These are phyloP conservation scores for Apaloderma vittatum DNA, from an alignment of 2,113 vertebrate species.

Conservation along the genomic window DNA sequence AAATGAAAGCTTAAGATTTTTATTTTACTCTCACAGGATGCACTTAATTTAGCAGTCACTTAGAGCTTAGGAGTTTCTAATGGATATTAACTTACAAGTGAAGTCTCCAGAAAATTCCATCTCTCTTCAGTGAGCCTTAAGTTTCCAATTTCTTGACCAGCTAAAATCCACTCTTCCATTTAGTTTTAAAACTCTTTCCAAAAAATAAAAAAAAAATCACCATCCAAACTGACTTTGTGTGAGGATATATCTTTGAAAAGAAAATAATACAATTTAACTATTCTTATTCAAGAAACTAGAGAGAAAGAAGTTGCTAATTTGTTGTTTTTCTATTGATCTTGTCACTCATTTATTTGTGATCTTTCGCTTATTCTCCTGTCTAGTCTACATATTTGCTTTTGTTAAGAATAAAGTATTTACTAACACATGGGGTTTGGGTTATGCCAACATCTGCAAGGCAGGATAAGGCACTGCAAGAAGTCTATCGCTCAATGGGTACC, in stretches of 20 bases:
- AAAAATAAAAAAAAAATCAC: background rate
- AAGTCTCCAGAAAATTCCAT: background rate
- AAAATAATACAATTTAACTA: background rate
- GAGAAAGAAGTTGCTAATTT: background rate
- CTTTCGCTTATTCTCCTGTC: background rate
- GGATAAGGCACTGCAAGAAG: background rate
- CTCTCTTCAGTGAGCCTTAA: background rate
- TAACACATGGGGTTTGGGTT: accelerated
- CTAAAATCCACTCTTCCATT: background rate
- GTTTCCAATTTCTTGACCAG: background rate
- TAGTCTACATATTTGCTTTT: background rate
- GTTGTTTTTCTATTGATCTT: background rate
- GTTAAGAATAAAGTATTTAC: background rate
- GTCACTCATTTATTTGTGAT: background rate
- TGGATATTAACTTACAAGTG: background rate
- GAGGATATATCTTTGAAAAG: background rate
- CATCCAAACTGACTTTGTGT: background rate
- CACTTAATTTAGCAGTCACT: background rate
- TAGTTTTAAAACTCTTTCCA: background rate
- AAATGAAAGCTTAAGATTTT: background rate
- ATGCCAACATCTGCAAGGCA: background rate
- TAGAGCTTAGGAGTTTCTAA: background rate
- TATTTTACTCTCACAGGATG: background rate
- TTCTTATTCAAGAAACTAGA: background rate
- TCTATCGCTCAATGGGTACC: background rate